A percentile compares a stretch with the other conserved stretches of the same genome.
phyloP scores from a whole-genome alignment of 2,797 vertebrate genomes.

The Oryzias sinensis region DNA sequence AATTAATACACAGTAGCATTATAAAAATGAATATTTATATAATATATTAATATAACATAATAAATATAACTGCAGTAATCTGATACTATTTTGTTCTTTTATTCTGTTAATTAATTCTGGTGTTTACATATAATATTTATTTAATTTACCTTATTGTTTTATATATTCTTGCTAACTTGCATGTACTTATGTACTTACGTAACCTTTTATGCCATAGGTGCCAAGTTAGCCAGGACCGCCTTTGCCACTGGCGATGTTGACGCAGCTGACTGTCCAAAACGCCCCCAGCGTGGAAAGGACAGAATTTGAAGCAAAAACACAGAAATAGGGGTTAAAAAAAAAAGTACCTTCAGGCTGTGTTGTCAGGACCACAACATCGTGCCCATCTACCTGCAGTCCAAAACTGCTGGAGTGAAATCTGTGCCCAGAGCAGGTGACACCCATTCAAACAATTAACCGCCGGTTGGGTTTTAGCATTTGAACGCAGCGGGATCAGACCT shows the following conservation, averaged over 20 bases:
- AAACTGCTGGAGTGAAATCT: slow-evolving; percentile 2
- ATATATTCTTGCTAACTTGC: too few species aligned
- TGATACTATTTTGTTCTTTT: too few species aligned
- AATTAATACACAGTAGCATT: too few species aligned
- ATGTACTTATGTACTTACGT: too few species aligned
- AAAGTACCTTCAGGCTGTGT: slow-evolving; percentile 12
- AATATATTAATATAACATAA: too few species aligned
- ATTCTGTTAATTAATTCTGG: too few species aligned
- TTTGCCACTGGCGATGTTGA: slow-evolving; percentile 10
- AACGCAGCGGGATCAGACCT: slow-evolving; percentile 3
- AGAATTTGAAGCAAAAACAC: neutral
- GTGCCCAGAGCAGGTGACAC: slow-evolving; percentile 1
- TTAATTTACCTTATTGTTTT: too few species aligned
- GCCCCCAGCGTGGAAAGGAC: slow-evolving; percentile 12
- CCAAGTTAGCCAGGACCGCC: too few species aligned
- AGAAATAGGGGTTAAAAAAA: slow-evolving; percentile 16
- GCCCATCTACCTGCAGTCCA: slow-evolving; percentile 8
- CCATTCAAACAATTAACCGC: slow-evolving; percentile 16
- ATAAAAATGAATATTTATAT: too few species aligned
- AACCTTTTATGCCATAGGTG: too few species aligned
- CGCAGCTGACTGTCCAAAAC: slow-evolving; percentile 26
- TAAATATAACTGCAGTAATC: too few species aligned
- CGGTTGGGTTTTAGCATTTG: slow-evolving; percentile 9
- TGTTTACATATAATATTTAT: too few species aligned
- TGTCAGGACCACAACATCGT: neutral